Base-by-base conservation (phyloP, 2,113 vertebrate genomes). In the Lota lota region DNA sequence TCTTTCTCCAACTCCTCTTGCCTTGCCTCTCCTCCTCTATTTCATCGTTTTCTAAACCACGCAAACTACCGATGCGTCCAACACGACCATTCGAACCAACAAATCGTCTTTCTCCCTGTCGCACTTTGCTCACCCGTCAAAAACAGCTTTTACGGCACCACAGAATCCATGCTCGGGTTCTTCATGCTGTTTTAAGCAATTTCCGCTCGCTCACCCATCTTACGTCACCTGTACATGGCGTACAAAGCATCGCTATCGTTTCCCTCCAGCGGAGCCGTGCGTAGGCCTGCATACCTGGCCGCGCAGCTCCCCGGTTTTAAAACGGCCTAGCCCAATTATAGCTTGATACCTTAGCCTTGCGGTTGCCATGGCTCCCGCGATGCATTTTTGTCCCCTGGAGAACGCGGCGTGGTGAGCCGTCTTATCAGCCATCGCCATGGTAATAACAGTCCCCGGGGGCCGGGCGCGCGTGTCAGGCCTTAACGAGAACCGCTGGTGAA, bases 281-380 rank as follows among this genome's bases (percentile, higher is more conserved):
- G 72, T 83, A 11, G 22, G 17, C 53, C 53, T 83, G 77, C 88
- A 51, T 93, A 93, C 94, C 92, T 95, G 93, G 88, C 91, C 83
- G 89, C 79, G 75, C 82, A 80, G 91, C 90, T 79, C 84, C 40
- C 53, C 53, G 4, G 88, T 80, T 85, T 91, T 86, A 83, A 89
- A 92, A 90, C 81, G 82, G 16, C 53, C 88, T 79, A 90, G 91
- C 92, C 93, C 94, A 93, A 92, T 95, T 93, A 94, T 91, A 91
- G 92, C 90, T 90, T 94, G 89, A 91, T 94, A 92, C 93, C 94
- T 94, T 83, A 12, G 87, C 90, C 91, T 89, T 90, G 73, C 90
- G 75, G 95, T 97, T 97, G 94, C 96, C 96, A 97, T 96, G 95
- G 94, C 93, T 94, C 92, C 40, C 95, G 61, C 89, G 79, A 90